A percentile compares a stretch with the other conserved stretches of the same genome.
phyloP scores from a whole-genome alignment of 1,140 invertebrate species.

The Aphis craccivora region DNA sequence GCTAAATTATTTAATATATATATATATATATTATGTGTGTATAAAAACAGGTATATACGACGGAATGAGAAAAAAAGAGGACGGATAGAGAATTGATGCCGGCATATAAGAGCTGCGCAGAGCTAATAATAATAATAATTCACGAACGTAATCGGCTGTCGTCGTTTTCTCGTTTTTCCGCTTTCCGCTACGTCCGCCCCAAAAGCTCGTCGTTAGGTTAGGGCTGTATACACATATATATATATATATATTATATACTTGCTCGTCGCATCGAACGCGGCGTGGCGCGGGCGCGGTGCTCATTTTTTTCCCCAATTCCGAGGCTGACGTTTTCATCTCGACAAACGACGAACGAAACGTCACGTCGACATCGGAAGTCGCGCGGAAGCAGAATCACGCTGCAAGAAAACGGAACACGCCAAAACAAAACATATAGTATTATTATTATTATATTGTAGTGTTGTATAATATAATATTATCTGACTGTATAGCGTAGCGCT shows the following conservation, averaged over 20 bases:
- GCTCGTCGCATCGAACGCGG: background rate
- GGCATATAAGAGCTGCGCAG: background rate
- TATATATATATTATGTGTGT: too few relatives aligned
- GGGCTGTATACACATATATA: too few relatives aligned
- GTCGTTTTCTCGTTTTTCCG: conserved; percentile 22
- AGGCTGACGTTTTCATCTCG: background rate
- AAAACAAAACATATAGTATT: too few relatives aligned
- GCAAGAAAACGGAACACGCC: background rate
- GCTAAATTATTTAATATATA: background rate
- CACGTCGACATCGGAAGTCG: background rate
- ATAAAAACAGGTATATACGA: background rate
- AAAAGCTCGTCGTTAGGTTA: background rate
- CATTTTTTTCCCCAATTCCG: background rate
- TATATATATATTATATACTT: background rate
- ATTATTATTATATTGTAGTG: too few relatives aligned
- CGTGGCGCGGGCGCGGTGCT: background rate
- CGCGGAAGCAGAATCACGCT: background rate
- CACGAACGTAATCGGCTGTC: conserved; percentile 29
- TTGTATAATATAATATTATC: too few relatives aligned
- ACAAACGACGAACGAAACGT: background rate
- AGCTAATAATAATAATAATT: conserved; percentile 38
- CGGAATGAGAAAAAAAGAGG: background rate
- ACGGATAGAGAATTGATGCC: background rate
- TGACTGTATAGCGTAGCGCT: too few relatives aligned
- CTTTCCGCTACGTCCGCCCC: background rate